Evolutionary conservation across 2,888 invertebrate species (phyloP).

Genomic region (Synergus itoensis): DNA sequence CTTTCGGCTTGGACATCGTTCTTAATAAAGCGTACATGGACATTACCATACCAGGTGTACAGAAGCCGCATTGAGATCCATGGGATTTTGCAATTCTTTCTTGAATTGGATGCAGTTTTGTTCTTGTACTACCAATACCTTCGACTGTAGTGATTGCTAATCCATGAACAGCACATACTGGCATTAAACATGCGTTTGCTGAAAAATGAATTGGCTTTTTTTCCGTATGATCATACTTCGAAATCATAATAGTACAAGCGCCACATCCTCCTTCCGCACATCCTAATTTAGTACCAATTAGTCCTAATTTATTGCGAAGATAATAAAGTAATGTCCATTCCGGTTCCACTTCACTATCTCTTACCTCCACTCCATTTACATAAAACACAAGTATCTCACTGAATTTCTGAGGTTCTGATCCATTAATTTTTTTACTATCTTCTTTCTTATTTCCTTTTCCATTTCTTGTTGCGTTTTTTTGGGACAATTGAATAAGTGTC

Average conservation of each 20-base stretch:
- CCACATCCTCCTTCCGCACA: constrained; percentile 96
- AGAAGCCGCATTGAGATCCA: constrained; percentile 95
- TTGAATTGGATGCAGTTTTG: constrained; percentile 89
- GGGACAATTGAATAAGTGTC: not conserved
- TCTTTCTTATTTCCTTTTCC: not conserved
- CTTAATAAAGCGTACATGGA: constrained; percentile 93
- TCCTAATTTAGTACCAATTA: constrained; percentile 92
- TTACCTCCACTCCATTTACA: constrained; percentile 84
- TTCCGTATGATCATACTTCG: constrained; percentile 81
- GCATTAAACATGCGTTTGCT: constrained; percentile 92
- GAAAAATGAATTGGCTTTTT: constrained; percentile 83
- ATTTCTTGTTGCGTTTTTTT: not conserved
- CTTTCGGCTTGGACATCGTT: constrained; percentile 83
- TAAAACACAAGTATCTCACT: constrained; percentile 79
- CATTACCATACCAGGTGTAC: constrained; percentile 97
- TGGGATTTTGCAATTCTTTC: constrained; percentile 91
- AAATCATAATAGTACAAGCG: constrained; percentile 94
- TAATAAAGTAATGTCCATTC: constrained; percentile 92
- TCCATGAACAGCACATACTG: constrained; percentile 90
- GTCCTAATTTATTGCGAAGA: constrained; percentile 86
- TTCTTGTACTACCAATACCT: constrained; percentile 90
- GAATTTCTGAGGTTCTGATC: constrained; percentile 9
- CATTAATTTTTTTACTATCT: not conserved
- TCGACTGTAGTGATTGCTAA: constrained; percentile 93
- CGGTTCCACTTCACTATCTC: constrained; percentile 87